A percentile compares a stretch with the other conserved stretches of the same genome.
Evolutionary conservation across 2,888 invertebrate species (phyloP).

Genomic region (Sisyra terminalis): DNA sequence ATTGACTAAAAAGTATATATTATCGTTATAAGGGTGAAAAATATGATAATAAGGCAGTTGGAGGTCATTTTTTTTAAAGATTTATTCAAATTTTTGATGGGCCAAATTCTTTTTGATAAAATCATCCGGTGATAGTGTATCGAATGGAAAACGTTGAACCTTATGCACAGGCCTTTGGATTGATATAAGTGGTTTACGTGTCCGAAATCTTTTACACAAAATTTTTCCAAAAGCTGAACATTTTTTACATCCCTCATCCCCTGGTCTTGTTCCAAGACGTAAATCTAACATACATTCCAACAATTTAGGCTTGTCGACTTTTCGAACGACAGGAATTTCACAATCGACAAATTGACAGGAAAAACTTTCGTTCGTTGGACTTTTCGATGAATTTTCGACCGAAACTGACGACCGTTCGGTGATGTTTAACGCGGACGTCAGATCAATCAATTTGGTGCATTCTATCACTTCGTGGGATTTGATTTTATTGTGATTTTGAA

Average conservation of each 20-base stretch:
- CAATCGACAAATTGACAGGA: slow-evolving; percentile 24
- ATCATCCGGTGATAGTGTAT: slow-evolving; percentile 42
- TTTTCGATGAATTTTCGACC: too few relatives aligned
- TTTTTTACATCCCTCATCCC: slow-evolving; percentile 16
- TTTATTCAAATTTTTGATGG: slow-evolving; percentile 8
- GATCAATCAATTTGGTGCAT: slow-evolving; percentile 21
- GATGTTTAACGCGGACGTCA: slow-evolving; percentile 24
- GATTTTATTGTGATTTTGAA: slow-evolving; percentile 2
- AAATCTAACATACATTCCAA: slow-evolving; percentile 19
- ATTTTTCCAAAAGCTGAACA: slow-evolving; percentile 33
- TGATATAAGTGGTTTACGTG: slow-evolving; percentile 12
- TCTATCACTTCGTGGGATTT: slow-evolving; percentile 1
- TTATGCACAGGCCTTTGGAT: slow-evolving; percentile 10
- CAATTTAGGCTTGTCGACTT: slow-evolving; percentile 20
- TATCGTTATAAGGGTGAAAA: not conserved
- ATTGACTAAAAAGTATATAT: not conserved
- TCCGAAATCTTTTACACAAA: slow-evolving; percentile 23
- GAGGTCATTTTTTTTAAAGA: too few relatives aligned
- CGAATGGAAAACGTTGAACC: slow-evolving; percentile 34
- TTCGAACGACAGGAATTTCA: slow-evolving; percentile 14
- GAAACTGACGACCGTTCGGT: slow-evolving; percentile 13
- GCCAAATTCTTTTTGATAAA: slow-evolving; percentile 26
- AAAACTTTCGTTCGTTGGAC: slow-evolving; percentile 16
- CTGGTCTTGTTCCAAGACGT: slow-evolving; percentile 13
- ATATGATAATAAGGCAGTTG: too few relatives aligned